A percentile compares a stretch with the other conserved stretches of the same genome.
phyloP scores from a whole-genome alignment of 2,888 invertebrate species.

The Drymonia ruficornis region DNA sequence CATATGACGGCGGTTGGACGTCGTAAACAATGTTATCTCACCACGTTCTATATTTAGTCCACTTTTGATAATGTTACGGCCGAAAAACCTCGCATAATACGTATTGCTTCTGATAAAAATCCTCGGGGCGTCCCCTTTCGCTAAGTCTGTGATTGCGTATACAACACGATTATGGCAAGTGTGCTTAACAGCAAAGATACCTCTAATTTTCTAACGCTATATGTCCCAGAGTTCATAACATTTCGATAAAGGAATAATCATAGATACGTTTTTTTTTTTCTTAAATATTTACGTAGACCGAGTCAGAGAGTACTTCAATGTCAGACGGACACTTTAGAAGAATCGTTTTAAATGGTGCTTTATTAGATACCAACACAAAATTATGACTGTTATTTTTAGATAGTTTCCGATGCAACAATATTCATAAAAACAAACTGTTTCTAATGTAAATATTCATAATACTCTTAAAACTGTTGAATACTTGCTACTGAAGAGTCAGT shows the following conservation, averaged over 20 bases:
- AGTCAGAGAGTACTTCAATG: too few species aligned
- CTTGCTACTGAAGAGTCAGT: too few species aligned
- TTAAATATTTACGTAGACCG: too few species aligned
- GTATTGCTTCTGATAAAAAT: slow-evolving; percentile 12
- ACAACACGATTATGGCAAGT: too few species aligned
- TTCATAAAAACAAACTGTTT: neutral
- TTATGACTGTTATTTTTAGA: neutral
- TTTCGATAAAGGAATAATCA: too few species aligned
- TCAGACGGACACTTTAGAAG: too few species aligned
- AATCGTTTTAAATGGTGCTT: too few species aligned
- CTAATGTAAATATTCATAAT: neutral
- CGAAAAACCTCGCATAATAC: slow-evolving; percentile 18
- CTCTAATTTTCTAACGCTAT: too few species aligned
- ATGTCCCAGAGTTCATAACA: too few species aligned
- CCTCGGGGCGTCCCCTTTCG: neutral
- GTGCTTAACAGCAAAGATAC: too few species aligned
- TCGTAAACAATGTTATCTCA: slow-evolving; percentile 35
- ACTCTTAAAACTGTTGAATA: neutral
- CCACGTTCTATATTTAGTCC: slow-evolving; percentile 32
- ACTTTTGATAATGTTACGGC: slow-evolving; percentile 28
- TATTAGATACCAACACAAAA: neutral
- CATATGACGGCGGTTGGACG: slow-evolving; percentile 17
- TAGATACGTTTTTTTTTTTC: too few species aligned
- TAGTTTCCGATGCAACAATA: neutral
- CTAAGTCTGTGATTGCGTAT: neutral